Percentiles rank a stretch among this genome's conserved stretches.
phyloP scores from a whole-genome alignment of 2,888 invertebrate genomes.

The Achlya flavicornis region DNA sequence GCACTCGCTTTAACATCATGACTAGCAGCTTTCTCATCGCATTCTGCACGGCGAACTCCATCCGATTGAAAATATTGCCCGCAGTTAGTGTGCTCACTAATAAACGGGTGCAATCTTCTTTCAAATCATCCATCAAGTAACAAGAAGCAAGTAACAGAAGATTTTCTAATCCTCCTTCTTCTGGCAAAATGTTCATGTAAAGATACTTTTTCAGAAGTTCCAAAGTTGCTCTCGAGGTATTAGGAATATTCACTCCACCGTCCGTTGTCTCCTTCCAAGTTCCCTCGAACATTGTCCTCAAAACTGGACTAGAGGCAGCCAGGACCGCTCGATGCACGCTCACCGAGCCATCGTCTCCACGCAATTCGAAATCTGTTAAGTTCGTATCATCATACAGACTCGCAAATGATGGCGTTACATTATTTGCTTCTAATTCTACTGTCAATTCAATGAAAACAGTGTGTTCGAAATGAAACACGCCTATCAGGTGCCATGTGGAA shows the following conservation, averaged over 20 bases:
- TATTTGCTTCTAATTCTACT: not conserved
- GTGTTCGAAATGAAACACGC: not conserved
- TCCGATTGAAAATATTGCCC: not conserved
- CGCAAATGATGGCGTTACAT: not conserved
- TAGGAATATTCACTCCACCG: not conserved
- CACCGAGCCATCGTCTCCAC: constrained; percentile 13
- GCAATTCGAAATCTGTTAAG: constrained; percentile 16
- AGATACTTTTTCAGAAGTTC: constrained; percentile 9
- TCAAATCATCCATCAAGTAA: constrained; percentile 14
- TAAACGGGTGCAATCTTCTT: not conserved
- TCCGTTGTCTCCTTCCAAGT: constrained; percentile 6
- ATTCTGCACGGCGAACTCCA: constrained; percentile 7
- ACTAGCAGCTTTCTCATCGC: constrained; percentile 4
- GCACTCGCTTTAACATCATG: constrained; percentile 9
- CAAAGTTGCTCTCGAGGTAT: constrained; percentile 9
- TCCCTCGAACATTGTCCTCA: constrained; percentile 13
- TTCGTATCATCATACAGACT: constrained; percentile 12
- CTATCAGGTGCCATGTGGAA: not conserved
- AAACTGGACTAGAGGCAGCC: constrained; percentile 17
- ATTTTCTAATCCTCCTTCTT: constrained; percentile 2
- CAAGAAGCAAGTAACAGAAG: constrained; percentile 13
- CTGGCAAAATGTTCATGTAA: constrained; percentile 11
- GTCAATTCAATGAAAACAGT: not conserved
- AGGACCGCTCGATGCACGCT: constrained; percentile 16
- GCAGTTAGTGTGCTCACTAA: not conserved